Evolutionary conservation across 2,113 vertebrate species (phyloP), one percentile per base, ranked within the genome.

Genomic region (Gambusia affinis): DNA sequence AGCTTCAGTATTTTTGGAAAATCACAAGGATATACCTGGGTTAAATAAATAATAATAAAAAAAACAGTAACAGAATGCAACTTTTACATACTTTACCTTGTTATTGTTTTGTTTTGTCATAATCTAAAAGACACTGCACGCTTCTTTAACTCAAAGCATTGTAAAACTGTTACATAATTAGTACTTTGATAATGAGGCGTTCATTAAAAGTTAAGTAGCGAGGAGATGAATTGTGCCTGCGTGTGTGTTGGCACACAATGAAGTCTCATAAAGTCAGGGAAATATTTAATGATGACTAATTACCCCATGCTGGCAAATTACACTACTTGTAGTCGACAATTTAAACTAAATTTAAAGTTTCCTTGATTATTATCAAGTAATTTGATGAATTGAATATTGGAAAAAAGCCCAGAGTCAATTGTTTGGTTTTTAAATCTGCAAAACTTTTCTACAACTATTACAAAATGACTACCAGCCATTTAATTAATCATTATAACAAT

Each of bases 211-310:
- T 82, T 86, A 85, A 76, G 66, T n/a, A 76, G 76, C 54, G 44
- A 31, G 65, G 27, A 47, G 35, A 44, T 35, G 12, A 70, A 65
- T 22, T 31, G 22, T 57, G 51, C 51, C 51, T 57, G 31, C 27
- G 27, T 33, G 54, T 57, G 64, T 30, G 29, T 63, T 35, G 1
- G 63, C 30, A 68, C 37, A 73, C 42, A 80, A 80, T 71, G 62
- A 37, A 57, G 54, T 77, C 74, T 86, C 61, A 64, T 42, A 80
- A 62, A 79, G 44, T 63, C 67, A 73, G 60, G 63, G 63, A 77
- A 82, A 75, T 65, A 80, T 90, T 67, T 90, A 91, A 90, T 90
- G 74, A 88, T 76, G 84, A 83, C 78, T 89, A 83, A 89, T 89
- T 90, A 88, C 90, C 82, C 85, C 80, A 83, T 78, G 72, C 80